phyloP scores from a whole-genome alignment of 1,140 invertebrate species.

The Lamellibrachia luymesi region DNA sequence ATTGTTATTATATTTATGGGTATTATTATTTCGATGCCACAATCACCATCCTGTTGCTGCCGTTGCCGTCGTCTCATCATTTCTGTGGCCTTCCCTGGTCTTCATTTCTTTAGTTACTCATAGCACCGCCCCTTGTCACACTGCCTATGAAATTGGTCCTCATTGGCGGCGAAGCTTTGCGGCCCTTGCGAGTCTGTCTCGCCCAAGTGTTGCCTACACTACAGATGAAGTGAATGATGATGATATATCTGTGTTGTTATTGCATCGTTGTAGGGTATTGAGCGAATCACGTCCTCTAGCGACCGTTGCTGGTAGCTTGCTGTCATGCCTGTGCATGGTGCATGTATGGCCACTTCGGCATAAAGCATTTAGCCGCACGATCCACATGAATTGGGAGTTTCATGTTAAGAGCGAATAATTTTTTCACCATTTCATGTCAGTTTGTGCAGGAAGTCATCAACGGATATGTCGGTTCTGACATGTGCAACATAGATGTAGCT shows the following conservation, averaged over 20 bases:
- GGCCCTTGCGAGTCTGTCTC: neutral
- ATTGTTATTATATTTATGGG: neutral
- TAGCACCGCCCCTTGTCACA: neutral
- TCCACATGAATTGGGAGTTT: neutral
- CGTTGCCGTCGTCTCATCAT: neutral
- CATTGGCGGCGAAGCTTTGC: neutral
- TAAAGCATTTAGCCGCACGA: neutral
- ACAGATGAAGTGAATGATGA: neutral
- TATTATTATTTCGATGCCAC: conserved; percentile 10
- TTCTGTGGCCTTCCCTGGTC: neutral
- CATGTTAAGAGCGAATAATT: neutral
- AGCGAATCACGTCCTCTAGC: neutral
- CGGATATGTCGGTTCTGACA: neutral
- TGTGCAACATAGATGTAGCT: neutral
- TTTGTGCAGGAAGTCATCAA: neutral
- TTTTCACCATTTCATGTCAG: neutral
- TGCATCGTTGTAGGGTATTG: conserved; percentile 4
- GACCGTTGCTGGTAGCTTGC: neutral
- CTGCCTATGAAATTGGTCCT: neutral
- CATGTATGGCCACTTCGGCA: neutral
- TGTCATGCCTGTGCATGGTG: neutral
- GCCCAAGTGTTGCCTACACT: neutral
- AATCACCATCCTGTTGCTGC: neutral
- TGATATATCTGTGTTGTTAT: neutral
- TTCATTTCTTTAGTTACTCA: neutral